A percentile compares a stretch with the other conserved stretches of the same genome.
These are phyloP conservation scores for Lerema accius DNA, from an alignment of 1,140 invertebrate genomes.

Conservation along the genomic window DNA sequence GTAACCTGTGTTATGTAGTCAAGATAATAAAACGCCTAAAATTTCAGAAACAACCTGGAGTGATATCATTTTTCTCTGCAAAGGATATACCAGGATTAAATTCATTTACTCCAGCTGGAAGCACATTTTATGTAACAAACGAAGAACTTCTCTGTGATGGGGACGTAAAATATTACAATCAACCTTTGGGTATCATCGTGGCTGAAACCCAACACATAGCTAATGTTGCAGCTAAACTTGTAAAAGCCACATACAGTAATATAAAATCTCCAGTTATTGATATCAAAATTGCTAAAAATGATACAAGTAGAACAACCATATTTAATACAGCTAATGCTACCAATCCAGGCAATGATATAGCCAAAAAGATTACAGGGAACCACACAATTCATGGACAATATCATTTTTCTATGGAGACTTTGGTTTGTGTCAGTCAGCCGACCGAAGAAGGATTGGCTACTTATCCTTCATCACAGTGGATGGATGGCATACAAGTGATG, in stretches of 20 bases:
- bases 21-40: no score
- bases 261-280: constrained; percentile 49
- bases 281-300: constrained; percentile 52
- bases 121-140: constrained; percentile 41
- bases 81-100: constrained; percentile 90
- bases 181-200: constrained; percentile 88
- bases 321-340: constrained; percentile 36
- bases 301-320: constrained; percentile 40
- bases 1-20: no score
- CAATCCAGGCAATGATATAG: constrained; percentile 56
- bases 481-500: constrained; percentile 83
- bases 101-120: constrained; percentile 64
- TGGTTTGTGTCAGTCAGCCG: constrained; percentile 84
- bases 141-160: constrained; percentile 81
- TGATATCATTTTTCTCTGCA: constrained; percentile 87
- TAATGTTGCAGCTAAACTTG: constrained; percentile 84
- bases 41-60: constrained; percentile 86
- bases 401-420: constrained; percentile 81
- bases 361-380: constrained; percentile 63
- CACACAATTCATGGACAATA: constrained; percentile 57
- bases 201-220: constrained; percentile 85
- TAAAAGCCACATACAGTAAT: constrained; percentile 85
- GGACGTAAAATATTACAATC: constrained; percentile 85
- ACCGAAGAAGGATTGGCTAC: constrained; percentile 87
- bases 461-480: constrained; percentile 85